Evolutionary conservation across 2,888 invertebrate genomes (phyloP).

Genomic region (Drosophila nigricruria): DNA sequence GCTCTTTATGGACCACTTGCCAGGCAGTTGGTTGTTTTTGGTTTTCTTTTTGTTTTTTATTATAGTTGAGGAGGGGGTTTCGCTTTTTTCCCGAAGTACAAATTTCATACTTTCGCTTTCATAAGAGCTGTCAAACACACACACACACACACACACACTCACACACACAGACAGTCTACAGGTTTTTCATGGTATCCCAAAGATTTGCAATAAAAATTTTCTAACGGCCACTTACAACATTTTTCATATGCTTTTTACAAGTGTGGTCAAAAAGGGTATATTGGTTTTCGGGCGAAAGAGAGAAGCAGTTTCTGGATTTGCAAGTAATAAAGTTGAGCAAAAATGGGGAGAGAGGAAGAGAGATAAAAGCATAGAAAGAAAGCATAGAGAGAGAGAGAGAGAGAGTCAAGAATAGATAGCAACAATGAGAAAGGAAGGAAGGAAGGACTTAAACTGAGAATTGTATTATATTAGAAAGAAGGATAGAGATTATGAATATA

Average conservation of each 20-base stretch:
- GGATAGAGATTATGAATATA: too few relatives aligned
- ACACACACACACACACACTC: background rate
- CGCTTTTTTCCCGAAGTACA: constrained; percentile 48
- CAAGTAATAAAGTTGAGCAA: too few relatives aligned
- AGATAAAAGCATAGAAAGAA: background rate
- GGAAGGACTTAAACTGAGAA: background rate
- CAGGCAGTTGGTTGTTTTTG: constrained; percentile 6
- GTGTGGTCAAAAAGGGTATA: background rate
- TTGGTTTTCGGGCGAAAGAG: background rate
- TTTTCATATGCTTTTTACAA: constrained; percentile 4
- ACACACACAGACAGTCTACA: background rate
- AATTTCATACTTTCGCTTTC: constrained; percentile 71
- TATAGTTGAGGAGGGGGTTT: constrained; percentile 31
- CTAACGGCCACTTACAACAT: constrained; percentile 33
- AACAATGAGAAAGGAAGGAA: background rate
- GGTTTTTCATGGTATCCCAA: constrained; percentile 33
- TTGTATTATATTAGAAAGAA: too few relatives aligned
- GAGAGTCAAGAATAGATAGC: background rate
- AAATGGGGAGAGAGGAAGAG: background rate
- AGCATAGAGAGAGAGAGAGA: background rate
- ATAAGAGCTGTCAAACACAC: constrained; percentile 8
- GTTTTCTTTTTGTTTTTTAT: background rate
- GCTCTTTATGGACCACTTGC: constrained; percentile 66
- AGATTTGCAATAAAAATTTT: constrained; percentile 44
- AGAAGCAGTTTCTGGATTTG: background rate